Evolutionary conservation across 2,888 invertebrate species (phyloP), one percentile per base, ranked within the genome.

Genomic region (Euzophera pinguis): DNA sequence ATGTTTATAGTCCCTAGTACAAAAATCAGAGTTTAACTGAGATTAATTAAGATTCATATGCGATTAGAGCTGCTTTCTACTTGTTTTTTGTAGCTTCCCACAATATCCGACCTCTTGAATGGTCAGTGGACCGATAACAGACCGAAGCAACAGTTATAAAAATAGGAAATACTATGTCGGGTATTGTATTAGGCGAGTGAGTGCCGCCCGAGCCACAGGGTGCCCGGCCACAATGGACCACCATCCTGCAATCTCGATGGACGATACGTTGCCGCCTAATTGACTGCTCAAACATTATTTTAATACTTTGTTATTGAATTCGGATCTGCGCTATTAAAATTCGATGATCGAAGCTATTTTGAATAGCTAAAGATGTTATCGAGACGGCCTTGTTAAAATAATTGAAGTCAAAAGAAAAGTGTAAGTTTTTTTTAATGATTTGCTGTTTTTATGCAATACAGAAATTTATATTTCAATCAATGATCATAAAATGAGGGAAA

Each of bases 171-270:
- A 82, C 76, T 79, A 75, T 78, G 72, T 67, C 70, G 34, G 64
- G 71, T 73, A 82, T 84, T 83, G 81, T 83, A 64, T 53, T 64
- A 63, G 67, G 72, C 64, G 71, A 78, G 78, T 74, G 74, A 74
- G 64, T 59, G 69, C 67, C 69, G 69, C 69, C 67, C 64, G 67
- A 78, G 73, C 84, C 73, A 59, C 86, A 75, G 78, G 78, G 83
- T 63, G 78, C 69, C 81, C 58, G 53, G 54, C 76, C 73, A 90
- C 89, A 90, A 90, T 90, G 86, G 83, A 78, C 89, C 89, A 84
- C 89, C 87, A 90, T 90, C 63, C 78, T 71, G 81, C 76, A 88
- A 87, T 88, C 87, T 82, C 82, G 87, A 87, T 86, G 84, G 82
- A 78, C 87, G 83, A 84, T 86, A 84, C 79, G 76, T 81, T 82